Conservation (phyloP, 2,888 invertebrate genomes). For the Drosophila engyochracea region DNA sequence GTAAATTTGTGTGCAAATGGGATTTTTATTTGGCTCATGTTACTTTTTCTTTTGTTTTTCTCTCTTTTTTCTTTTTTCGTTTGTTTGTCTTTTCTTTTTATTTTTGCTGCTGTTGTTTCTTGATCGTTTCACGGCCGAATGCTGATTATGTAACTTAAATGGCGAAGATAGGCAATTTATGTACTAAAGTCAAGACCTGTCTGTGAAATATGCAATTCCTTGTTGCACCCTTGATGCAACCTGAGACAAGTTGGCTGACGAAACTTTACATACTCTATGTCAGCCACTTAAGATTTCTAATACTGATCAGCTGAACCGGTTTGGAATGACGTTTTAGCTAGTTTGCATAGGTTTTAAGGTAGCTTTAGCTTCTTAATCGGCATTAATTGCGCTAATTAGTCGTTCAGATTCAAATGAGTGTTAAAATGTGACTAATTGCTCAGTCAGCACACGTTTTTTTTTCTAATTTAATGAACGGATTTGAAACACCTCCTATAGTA, state of each 20-base stretch:
- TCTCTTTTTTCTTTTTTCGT: neutral
- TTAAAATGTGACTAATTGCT: neutral
- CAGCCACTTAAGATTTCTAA: constrained; percentile 1
- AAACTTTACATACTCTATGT: neutral
- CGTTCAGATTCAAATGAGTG: neutral
- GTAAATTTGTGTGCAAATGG: constrained; percentile 83
- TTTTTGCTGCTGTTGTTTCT: constrained; percentile 22
- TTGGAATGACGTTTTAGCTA: neutral
- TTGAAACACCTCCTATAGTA: neutral
- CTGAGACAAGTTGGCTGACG: neutral
- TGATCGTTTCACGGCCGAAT: constrained; percentile 39
- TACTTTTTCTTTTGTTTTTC: constrained; percentile 48
- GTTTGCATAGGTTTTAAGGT: neutral
- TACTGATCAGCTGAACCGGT: constrained; percentile 1
- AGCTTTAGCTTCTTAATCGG: neutral
- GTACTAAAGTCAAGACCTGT: constrained; percentile 9
- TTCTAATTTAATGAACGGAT: neutral
- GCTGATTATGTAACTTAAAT: constrained; percentile 52
- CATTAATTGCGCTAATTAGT: neutral
- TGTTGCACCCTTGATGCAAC: constrained; percentile 4
- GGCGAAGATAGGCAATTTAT: constrained; percentile 29
- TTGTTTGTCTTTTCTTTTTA: constrained; percentile 6
- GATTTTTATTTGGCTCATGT: constrained; percentile 81
- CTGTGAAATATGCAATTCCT: constrained; percentile 27
- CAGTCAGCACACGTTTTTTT: neutral